Conservation (phyloP, 2,888 invertebrate genomes). For the Pristionchus arcanus region DNA sequence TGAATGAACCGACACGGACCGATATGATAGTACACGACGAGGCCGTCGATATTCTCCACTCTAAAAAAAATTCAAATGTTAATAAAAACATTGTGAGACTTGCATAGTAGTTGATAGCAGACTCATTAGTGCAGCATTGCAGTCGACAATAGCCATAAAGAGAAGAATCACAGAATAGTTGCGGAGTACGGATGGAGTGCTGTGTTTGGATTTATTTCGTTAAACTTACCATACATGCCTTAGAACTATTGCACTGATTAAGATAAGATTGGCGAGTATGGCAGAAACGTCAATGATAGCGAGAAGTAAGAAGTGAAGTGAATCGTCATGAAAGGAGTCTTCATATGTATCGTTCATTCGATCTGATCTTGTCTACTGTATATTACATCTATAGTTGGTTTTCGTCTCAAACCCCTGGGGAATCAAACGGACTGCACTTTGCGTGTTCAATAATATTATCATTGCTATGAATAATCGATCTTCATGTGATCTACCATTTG, state of each 20-base stretch:
- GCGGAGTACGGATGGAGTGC: not conserved
- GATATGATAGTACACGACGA: not conserved
- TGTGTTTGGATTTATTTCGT: not conserved
- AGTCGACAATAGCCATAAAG: not conserved
- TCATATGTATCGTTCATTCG: not conserved
- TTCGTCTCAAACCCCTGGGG: too few species aligned
- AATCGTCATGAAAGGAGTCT: not conserved
- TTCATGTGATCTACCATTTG: too few species aligned
- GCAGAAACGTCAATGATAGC: not conserved
- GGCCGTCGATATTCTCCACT: not conserved
- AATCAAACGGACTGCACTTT: too few species aligned
- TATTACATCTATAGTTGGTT: too few species aligned
- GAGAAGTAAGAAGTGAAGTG: not conserved
- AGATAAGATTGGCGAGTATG: not conserved
- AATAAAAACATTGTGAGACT: not conserved
- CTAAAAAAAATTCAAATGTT: not conserved
- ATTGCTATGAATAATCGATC: too few species aligned
- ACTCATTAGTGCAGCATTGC: not conserved
- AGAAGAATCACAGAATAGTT: not conserved
- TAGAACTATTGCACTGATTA: not conserved
- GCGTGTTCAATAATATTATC: too few species aligned
- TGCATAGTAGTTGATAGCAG: not conserved
- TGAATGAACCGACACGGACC: not conserved
- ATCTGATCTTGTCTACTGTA: too few species aligned
- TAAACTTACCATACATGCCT: not conserved